phyloP scores from a whole-genome alignment of 1,140 invertebrate species.

The Oscheius sp. region DNA sequence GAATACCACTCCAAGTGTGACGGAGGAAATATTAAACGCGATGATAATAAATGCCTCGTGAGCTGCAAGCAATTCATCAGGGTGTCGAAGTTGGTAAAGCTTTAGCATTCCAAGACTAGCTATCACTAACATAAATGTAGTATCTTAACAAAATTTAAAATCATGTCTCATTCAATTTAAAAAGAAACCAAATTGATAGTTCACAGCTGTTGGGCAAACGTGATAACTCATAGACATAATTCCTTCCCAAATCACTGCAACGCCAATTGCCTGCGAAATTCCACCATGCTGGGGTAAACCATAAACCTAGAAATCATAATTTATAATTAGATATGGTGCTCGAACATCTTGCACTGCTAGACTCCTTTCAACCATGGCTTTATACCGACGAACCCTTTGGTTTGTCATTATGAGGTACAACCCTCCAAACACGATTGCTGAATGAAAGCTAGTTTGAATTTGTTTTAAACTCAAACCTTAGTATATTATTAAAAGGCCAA shows the following conservation, averaged over 20 bases:
- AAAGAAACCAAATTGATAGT: slow-evolving; percentile 82
- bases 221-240: slow-evolving; percentile 82
- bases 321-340: too few relatives aligned
- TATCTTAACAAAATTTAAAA: too few relatives aligned
- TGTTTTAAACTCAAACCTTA: too few relatives aligned
- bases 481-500: slow-evolving; percentile 63
- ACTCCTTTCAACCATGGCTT: not conserved
- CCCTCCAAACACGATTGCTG: slow-evolving; percentile 75
- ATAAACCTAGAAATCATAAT: slow-evolving; percentile 57
- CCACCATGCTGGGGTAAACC: slow-evolving; percentile 86
- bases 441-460: too few relatives aligned
- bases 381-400: not conserved
- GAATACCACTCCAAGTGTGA: slow-evolving; percentile 74
- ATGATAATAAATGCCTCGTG: slow-evolving; percentile 77
- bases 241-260: slow-evolving; percentile 82
- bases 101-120: slow-evolving; percentile 81
- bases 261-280: slow-evolving; percentile 82
- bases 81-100: slow-evolving; percentile 83
- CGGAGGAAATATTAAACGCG: slow-evolving; percentile 76
- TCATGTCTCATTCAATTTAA: too few relatives aligned
- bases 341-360: slow-evolving; percentile 4
- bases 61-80: slow-evolving; percentile 82
- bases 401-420: slow-evolving; percentile 65
- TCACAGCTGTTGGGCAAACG: slow-evolving; percentile 80
- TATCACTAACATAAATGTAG: slow-evolving; percentile 88